These are phyloP conservation scores for Hesperia comma DNA, from an alignment of 2,888 invertebrate species.

Conservation along the genomic window DNA sequence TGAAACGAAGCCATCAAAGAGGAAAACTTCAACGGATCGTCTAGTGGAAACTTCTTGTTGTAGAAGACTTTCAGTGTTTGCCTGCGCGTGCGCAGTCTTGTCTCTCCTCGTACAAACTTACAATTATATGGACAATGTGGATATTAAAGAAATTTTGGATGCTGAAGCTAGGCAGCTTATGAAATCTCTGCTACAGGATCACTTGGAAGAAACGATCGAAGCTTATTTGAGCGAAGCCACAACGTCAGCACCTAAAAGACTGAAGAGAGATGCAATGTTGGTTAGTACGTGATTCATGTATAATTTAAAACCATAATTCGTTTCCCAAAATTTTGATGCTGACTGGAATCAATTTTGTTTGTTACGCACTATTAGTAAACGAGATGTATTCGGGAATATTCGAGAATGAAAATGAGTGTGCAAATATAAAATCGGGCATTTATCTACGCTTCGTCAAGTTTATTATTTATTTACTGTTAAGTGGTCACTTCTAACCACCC, in stretches of 20 bases:
- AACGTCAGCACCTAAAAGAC: conserved; percentile 51
- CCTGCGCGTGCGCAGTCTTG: conserved; percentile 65
- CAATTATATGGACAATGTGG: conserved; percentile 56
- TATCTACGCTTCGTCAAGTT: no score
- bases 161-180: conserved; percentile 52
- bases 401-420: not conserved
- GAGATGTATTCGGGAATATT: not conserved
- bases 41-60: conserved; percentile 54
- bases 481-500: no score
- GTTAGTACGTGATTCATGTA: conserved; percentile 53
- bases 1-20: conserved; percentile 41
- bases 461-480: no score
- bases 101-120: conserved; percentile 71
- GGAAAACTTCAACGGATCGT: conserved; percentile 46
- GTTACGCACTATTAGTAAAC: no score
- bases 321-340: no score
- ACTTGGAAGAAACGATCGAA: conserved; percentile 63
- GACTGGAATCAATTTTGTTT: no score
- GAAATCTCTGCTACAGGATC: conserved; percentile 59
- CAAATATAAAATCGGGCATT: not conserved
- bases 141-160: conserved; percentile 49
- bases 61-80: conserved; percentile 65
- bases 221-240: conserved; percentile 58
- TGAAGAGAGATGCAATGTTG: conserved; percentile 74
- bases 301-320: no score